These are phyloP conservation scores for Solea solea DNA, from an alignment of 2,113 vertebrate genomes.

Conservation along the genomic window DNA sequence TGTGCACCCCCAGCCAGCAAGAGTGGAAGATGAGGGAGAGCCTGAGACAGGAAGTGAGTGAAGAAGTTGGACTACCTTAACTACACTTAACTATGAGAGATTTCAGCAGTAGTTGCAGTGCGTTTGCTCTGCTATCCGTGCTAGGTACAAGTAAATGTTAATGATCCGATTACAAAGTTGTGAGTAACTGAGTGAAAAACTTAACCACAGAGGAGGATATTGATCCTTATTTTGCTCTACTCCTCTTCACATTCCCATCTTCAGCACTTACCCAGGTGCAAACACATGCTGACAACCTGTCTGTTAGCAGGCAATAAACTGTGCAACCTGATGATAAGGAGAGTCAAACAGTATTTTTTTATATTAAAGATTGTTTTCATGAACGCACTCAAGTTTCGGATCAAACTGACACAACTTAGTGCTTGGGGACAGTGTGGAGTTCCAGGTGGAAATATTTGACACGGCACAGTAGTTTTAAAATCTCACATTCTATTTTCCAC, in stretches of 20 bases:
- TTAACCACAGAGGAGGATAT: constrained; percentile 56
- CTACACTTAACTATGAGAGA: too few species aligned
- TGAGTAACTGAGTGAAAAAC: too few species aligned
- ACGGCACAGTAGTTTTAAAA: constrained; percentile 4
- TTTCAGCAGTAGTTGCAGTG: too few species aligned
- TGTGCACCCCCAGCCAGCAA: too few species aligned
- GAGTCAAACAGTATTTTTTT: constrained; percentile 35
- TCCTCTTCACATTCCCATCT: constrained; percentile 7
- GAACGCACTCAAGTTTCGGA: background rate
- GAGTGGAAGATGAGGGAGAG: too few species aligned
- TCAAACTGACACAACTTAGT: constrained; percentile 16
- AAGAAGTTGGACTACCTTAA: too few species aligned
- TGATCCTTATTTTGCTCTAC: constrained; percentile 41
- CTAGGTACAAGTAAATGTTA: too few species aligned
- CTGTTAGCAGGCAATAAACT: constrained; percentile 17
- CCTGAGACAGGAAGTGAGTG: too few species aligned
- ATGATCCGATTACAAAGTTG: too few species aligned
- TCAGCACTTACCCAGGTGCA: constrained; percentile 23
- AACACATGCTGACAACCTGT: constrained; percentile 34
- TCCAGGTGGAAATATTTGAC: constrained; percentile 9
- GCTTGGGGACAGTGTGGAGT: background rate
- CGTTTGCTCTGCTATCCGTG: too few species aligned
- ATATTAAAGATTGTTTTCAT: background rate
- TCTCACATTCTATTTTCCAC: background rate
- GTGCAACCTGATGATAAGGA: constrained; percentile 13